Evolutionary conservation across 2,797 vertebrate species (phyloP).

Genomic region (Pseudomugil gertrudae): DNA sequence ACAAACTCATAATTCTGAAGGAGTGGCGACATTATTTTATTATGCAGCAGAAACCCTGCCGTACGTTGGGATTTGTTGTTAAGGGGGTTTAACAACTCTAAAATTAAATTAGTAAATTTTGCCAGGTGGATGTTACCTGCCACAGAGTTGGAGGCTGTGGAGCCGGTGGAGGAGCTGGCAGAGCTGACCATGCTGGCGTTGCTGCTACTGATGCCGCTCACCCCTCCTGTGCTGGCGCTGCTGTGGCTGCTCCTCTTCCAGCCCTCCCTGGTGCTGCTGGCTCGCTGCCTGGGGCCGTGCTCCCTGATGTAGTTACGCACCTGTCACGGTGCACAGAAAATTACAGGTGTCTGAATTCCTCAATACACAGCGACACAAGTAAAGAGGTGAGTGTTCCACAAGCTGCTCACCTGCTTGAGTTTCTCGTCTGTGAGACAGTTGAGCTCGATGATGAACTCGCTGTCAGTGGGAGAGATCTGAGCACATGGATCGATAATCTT

Average conservation of each 20-base stretch:
- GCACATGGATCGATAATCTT: constrained; percentile 98
- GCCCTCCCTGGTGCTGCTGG: constrained; percentile 85
- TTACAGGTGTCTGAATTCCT: neutral
- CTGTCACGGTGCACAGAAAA: constrained; percentile 66
- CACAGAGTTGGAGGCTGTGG: constrained; percentile 86
- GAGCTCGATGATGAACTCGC: constrained; percentile 98
- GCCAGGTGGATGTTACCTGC: constrained; percentile 54
- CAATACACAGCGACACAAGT: neutral
- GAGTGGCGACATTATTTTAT: too few species aligned
- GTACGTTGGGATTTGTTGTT: too few species aligned
- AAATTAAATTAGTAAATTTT: too few species aligned
- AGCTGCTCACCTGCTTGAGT: constrained; percentile 90
- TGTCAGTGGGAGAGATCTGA: constrained; percentile 98
- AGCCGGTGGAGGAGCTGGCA: constrained; percentile 89
- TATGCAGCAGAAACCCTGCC: too few species aligned
- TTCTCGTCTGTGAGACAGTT: constrained; percentile 99
- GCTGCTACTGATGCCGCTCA: constrained; percentile 92
- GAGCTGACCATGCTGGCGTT: constrained; percentile 97
- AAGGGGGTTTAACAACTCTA: too few species aligned
- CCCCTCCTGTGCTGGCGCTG: constrained; percentile 90
- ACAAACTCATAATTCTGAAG: too few species aligned
- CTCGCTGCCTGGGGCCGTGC: constrained; percentile 90
- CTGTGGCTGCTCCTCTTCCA: constrained; percentile 96
- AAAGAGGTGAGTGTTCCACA: neutral
- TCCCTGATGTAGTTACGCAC: constrained; percentile 97